Evolutionary conservation across 2,888 invertebrate genomes (phyloP), one percentile per base, ranked within the genome.

Genomic region (Brachyopa scutellaris): DNA sequence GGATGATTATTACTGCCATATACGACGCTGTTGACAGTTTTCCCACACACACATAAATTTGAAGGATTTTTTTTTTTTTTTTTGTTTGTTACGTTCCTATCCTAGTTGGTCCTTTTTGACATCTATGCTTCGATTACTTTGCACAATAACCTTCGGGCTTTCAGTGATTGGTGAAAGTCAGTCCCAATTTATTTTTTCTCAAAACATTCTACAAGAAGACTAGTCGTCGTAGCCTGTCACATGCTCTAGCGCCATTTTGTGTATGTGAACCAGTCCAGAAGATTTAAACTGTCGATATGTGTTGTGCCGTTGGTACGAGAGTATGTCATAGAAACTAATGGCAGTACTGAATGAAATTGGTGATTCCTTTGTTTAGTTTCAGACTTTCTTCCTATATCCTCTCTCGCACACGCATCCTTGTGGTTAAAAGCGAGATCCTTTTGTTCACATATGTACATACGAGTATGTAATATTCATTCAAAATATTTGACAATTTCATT

Each of bases 1-100:
- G 42, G 78, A 67, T 62, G 67, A 74, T 74, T 80, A 74, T 62
- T 57, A 57, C 64, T 64, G 57, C 57, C 77, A 57, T 57, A 57
- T 21, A 62, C 62, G 49, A 62, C 62, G 49, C 61, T 79, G 59
- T 61, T 67, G 73, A 73, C 79, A 66, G 59, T 40, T 42, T 57
- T 47, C 23, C n/a, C 17, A 15, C 13, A 13, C 3, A 3, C 17
- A 7, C 2, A 23, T 17, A 51, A 42, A 9, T 15, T 47, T 23
- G 7, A 11, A 45, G 19, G 13, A 8, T 11, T 9, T 7, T 53
- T 36, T 23, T 59, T 57, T 4, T 26, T 23, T 9, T 17, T 51
- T 31, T 51, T 29, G 31, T 31, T 11, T 42, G 4, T n/a, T n/a
- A n/a, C n/a, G n/a, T n/a, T n/a, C n/a, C n/a, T n/a, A 7, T 29